Conservation (phyloP, 2,113 vertebrate species). For the Lanius collurio region DNA sequence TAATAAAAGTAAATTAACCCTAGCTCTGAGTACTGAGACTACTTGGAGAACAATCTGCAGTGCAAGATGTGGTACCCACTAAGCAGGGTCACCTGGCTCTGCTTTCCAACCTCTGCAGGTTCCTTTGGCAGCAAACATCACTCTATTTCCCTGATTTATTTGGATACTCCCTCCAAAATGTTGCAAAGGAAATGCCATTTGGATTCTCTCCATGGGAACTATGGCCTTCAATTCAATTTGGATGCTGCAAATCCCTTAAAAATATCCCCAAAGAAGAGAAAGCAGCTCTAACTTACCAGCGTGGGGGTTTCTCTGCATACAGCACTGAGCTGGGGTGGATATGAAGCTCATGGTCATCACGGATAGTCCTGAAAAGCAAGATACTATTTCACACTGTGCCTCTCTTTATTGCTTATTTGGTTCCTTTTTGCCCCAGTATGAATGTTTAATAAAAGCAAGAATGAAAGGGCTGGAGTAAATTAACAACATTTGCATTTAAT, state of each 20-base stretch:
- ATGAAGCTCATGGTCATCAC: conserved; percentile 93
- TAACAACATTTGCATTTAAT: neutral
- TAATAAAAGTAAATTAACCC: neutral
- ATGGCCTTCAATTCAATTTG: neutral
- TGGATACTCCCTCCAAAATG: neutral
- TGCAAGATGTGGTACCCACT: neutral
- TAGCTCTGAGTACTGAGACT: neutral
- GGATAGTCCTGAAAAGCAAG: conserved; percentile 84
- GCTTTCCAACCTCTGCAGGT: neutral
- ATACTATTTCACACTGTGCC: neutral
- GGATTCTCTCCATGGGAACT: neutral
- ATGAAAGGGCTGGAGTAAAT: neutral
- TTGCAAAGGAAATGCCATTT: neutral
- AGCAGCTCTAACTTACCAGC: conserved; percentile 81
- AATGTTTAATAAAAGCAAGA: neutral
- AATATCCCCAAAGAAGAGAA: neutral
- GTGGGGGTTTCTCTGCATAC: conserved; percentile 93
- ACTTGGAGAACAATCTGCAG: neutral
- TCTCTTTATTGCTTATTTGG: neutral
- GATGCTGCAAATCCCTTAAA: neutral
- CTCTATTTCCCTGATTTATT: neutral
- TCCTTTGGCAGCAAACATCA: neutral
- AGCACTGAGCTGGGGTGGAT: conserved; percentile 95
- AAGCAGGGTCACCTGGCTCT: neutral
- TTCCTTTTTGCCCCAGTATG: neutral